These are phyloP conservation scores for Acanthisitta chloris DNA, from an alignment of 2,113 vertebrate genomes.

Conservation along the genomic window DNA sequence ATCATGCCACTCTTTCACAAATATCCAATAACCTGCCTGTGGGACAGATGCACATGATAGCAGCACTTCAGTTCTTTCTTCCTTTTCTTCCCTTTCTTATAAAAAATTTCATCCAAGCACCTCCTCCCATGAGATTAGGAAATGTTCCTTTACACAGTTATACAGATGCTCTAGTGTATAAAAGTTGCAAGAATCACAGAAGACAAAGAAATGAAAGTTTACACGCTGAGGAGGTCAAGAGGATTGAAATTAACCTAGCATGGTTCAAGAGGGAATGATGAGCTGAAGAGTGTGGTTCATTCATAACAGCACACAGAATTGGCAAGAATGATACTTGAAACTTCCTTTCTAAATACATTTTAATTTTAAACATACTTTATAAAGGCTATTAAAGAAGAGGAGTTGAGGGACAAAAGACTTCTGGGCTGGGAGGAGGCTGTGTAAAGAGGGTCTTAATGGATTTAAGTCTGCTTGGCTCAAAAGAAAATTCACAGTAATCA, in stretches of 20 bases:
- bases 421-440: neutral
- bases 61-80: neutral
- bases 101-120: neutral
- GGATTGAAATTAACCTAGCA: neutral
- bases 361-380: neutral
- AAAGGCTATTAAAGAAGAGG: neutral
- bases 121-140: neutral
- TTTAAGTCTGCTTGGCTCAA: neutral
- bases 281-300: neutral
- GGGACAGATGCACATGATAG: neutral
- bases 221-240: neutral
- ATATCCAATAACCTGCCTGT: neutral
- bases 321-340: neutral
- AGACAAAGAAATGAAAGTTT: neutral
- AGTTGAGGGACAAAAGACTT: neutral
- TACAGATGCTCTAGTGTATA: neutral
- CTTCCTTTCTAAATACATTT: neutral
- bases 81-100: neutral
- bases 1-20: neutral
- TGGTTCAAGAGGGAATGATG: neutral
- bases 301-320: neutral
- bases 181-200: neutral
- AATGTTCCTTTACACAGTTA: neutral
- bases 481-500: neutral
- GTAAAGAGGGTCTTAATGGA: neutral